These are phyloP conservation scores for Lepisosteus oculatus DNA, from an alignment of 2,113 vertebrate species.

Conservation along the genomic window DNA sequence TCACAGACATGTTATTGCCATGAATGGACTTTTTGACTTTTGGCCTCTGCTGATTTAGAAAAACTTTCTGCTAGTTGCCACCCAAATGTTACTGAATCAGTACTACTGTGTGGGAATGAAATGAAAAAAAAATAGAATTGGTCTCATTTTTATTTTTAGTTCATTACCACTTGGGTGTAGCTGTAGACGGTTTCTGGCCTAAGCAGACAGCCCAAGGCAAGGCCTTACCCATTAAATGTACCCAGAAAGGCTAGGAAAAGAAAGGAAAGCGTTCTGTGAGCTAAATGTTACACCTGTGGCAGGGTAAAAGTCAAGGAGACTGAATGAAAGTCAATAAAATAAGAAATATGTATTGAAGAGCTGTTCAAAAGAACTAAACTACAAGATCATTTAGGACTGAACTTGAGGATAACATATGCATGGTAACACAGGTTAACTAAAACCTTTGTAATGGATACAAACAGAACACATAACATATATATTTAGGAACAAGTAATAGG, in stretches of 20 bases:
- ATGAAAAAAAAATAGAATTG: not conserved
- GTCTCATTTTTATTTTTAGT: slow-evolving; percentile 11
- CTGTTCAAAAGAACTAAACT: no score
- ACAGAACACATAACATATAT: no score
- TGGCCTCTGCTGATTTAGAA: not conserved
- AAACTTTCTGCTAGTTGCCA: not conserved
- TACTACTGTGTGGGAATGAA: not conserved
- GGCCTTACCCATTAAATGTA: not conserved
- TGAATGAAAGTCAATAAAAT: no score
- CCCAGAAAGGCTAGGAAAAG: not conserved
- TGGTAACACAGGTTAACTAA: no score
- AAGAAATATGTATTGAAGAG: no score
- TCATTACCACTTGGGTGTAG: slow-evolving; percentile 1
- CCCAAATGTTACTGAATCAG: not conserved
- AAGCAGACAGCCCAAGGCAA: not conserved
- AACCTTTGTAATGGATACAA: no score
- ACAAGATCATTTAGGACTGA: no score
- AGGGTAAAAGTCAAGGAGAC: no score
- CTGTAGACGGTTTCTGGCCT: not conserved
- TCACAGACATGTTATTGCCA: not conserved
- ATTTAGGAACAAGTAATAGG: no score
- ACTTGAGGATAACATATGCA: no score
- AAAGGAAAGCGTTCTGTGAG: not conserved
- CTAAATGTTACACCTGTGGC: no score
- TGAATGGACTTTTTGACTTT: not conserved